Percentiles rank a stretch among this genome's conserved stretches.
These are phyloP conservation scores for Bothrops jararaca DNA, from an alignment of 2,113 vertebrate genomes.

Conservation along the genomic window DNA sequence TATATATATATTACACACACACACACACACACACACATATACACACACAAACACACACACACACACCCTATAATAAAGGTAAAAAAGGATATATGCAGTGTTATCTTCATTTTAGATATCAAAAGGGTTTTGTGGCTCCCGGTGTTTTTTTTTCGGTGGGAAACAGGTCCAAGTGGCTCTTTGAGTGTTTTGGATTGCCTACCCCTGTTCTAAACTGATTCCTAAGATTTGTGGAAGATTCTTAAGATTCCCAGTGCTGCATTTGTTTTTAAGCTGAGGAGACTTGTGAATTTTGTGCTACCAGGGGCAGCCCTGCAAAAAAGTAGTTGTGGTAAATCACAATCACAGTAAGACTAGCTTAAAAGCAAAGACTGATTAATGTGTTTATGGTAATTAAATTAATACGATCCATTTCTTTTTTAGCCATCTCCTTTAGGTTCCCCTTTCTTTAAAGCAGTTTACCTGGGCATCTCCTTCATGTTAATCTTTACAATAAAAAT, in stretches of 20 bases:
- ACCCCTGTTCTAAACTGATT: not conserved
- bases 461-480: not conserved
- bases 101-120: too few species aligned
- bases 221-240: not conserved
- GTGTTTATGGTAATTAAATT: not conserved
- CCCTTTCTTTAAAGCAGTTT: not conserved
- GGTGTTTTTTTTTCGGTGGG: too few species aligned
- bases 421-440: not conserved
- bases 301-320: not conserved
- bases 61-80: too few species aligned
- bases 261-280: not conserved
- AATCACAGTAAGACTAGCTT: not conserved
- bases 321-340: not conserved
- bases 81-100: too few species aligned
- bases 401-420: not conserved
- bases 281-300: not conserved
- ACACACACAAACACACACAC: too few species aligned
- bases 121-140: too few species aligned
- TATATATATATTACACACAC: too few species aligned
- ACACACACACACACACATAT: too few species aligned
- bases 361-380: not conserved
- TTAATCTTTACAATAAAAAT: not conserved
- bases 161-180: too few species aligned
- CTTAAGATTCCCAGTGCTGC: not conserved
- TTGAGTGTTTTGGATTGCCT: too few species aligned